Base-by-base conservation (phyloP, 2,888 invertebrate genomes). In the Leptinotarsa peninsularis region DNA sequence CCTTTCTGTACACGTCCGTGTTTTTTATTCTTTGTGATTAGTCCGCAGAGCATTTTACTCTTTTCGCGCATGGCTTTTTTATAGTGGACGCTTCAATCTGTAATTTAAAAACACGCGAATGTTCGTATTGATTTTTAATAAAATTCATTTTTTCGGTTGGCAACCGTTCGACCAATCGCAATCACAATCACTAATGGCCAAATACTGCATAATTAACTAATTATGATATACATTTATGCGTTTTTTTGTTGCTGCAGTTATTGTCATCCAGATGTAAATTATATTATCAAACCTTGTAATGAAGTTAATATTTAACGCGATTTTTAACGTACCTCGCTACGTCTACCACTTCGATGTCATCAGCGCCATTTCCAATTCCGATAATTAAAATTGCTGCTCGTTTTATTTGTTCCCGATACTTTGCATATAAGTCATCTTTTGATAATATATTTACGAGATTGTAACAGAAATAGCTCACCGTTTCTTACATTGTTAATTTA, bases 71-170 rank as follows among this genome's bases (percentile, higher is more conserved):
- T 88, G 88, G 87, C 88, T 87, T 88, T 87, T 88, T 88, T 84
- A 84, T 84, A 83, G 86, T 86, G 87, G 87, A 87, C 86, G 88
- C 87, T 88, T 88, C 87, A 88, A 88, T 87, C 87, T 86, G 87
- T 88, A 88, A 88, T 88, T 88, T 88, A 88, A 88, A 88, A 88
- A 88, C 88, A 88, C 87, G 87, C 88, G 87, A 87, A 86, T 87
- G 87, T 87, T 85, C 83, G 88, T 88, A 88, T 88, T 88, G 88
- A 88, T 88, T 88, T 88, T 88, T 88, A 88, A 88, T 88, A 88
- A 88, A 88, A 88, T 88, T 88, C 88, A 88, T 88, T 88, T 88
- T 88, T 88, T 88, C 87, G 87, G 88, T 87, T 87, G 87, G 87
- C 87, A 86, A 87, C 87, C 83, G 86, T 85, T 86, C 86, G 85